phyloP scores from a whole-genome alignment of 1,140 invertebrate species.

The Drosophila pseudoobscura region DNA sequence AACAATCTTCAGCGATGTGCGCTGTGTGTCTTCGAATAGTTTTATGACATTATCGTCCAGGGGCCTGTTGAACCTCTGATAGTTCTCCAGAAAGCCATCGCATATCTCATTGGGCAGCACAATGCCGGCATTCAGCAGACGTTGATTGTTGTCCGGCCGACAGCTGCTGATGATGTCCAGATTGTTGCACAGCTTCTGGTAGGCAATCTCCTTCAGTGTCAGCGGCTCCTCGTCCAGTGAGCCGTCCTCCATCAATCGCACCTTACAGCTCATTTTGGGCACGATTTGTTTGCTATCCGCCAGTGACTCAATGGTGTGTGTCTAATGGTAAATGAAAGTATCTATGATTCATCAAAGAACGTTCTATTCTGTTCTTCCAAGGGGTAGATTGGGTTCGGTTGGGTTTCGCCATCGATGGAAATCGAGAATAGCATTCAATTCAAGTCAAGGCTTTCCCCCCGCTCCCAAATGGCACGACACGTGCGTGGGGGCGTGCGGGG shows the following conservation, averaged over 20 bases:
- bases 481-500: background rate
- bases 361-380: no score
- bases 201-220: conserved; percentile 86
- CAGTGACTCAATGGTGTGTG: conserved; percentile 28
- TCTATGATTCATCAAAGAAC: background rate
- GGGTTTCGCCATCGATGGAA: no score
- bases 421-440: no score
- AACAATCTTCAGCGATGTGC: conserved; percentile 88
- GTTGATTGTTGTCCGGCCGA: conserved; percentile 37
- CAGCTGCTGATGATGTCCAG: conserved; percentile 85
- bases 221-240: conserved; percentile 78
- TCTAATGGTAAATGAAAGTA: background rate
- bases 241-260: conserved; percentile 82
- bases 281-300: conserved; percentile 6
- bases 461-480: no score
- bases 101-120: conserved; percentile 83
- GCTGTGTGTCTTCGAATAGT: conserved; percentile 88
- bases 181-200: conserved; percentile 87
- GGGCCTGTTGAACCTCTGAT: conserved; percentile 85
- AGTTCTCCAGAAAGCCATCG: conserved; percentile 87
- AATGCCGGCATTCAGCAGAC: conserved; percentile 60
- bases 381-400: no score
- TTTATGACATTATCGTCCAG: conserved; percentile 88
- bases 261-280: conserved; percentile 81
- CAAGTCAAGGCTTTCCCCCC: no score